Evolutionary conservation across 1,140 invertebrate genomes (phyloP).

Genomic region (Oncopeltus fasciatus): DNA sequence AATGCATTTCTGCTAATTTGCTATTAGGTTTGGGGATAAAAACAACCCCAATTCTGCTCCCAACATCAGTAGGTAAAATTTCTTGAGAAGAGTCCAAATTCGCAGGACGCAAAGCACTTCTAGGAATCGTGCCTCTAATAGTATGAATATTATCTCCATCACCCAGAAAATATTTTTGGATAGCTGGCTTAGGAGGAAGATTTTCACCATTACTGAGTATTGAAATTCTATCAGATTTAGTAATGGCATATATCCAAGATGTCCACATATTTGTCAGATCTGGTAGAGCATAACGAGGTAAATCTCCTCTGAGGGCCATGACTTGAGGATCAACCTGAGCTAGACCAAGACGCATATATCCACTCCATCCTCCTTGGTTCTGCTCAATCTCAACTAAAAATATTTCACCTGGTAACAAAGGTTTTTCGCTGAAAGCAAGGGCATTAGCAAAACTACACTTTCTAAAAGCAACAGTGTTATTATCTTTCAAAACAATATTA

Average conservation of each 20-base stretch:
- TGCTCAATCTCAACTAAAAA: constrained; percentile 90
- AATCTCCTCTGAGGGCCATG: constrained; percentile 30
- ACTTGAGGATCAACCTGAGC: constrained; percentile 67
- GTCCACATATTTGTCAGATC: constrained; percentile 72
- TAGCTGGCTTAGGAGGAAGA: constrained; percentile 21
- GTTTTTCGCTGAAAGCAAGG: constrained; percentile 81
- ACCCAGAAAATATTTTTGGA: constrained; percentile 26
- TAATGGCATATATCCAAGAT: constrained; percentile 86
- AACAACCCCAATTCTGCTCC: constrained; percentile 85
- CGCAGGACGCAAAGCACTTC: constrained; percentile 48
- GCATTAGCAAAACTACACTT: constrained; percentile 86
- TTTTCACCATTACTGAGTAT: constrained; percentile 30
- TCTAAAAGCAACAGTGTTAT: constrained; percentile 77
- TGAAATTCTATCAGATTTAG: constrained; percentile 60
- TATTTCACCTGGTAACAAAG: constrained; percentile 75
- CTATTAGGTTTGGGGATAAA: constrained; percentile 56
- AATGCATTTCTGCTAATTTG: constrained; percentile 79
- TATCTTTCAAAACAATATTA: constrained; percentile 72
- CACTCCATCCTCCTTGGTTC: constrained; percentile 88
- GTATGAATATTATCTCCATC: constrained; percentile 56
- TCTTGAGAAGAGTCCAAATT: constrained; percentile 27
- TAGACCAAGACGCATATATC: constrained; percentile 80
- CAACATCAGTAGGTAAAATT: constrained; percentile 58
- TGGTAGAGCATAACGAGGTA: constrained; percentile 80
- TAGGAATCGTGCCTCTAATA: constrained; percentile 59